Conservation (phyloP, 2,888 invertebrate species). For the Drosophila tripunctata region DNA sequence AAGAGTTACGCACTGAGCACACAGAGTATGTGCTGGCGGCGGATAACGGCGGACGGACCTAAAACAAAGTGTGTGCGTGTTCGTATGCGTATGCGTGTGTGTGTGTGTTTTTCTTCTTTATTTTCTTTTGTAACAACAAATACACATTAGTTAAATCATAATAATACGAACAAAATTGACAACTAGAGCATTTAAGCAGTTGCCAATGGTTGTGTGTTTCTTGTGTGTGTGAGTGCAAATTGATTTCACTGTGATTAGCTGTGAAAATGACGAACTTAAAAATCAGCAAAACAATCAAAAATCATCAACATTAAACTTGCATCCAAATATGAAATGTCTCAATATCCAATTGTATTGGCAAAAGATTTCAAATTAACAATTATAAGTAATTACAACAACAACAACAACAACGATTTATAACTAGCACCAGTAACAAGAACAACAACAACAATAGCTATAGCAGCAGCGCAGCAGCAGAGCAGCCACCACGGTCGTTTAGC, state of each 20-base stretch:
- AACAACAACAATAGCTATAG: too few relatives aligned
- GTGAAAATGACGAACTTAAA: slow-evolving; percentile 47
- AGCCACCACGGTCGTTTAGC: slow-evolving; percentile 60
- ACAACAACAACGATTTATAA: slow-evolving; percentile 40
- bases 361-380: slow-evolving; percentile 42
- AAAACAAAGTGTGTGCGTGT: slow-evolving; percentile 53
- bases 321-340: slow-evolving; percentile 41
- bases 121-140: slow-evolving; percentile 57
- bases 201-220: too few relatives aligned
- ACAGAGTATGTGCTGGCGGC: slow-evolving; percentile 59
- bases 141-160: slow-evolving; percentile 54
- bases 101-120: slow-evolving; percentile 44
- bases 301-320: slow-evolving; percentile 32
- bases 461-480: slow-evolving; percentile 46
- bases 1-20: slow-evolving; percentile 61
- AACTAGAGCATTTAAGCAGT: slow-evolving; percentile 30
- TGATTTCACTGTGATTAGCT: slow-evolving; percentile 35
- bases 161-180: slow-evolving; percentile 33
- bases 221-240: slow-evolving; percentile 45
- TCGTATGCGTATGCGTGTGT: slow-evolving; percentile 45
- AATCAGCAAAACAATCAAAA: slow-evolving; percentile 23
- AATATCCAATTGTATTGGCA: slow-evolving; percentile 26
- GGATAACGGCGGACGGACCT: slow-evolving; percentile 54
- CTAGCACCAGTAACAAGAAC: slow-evolving; percentile 30
- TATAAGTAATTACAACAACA: slow-evolving; percentile 49